Base-by-base conservation (phyloP, 2,113 vertebrate genomes). In the Elgaria multicarinata region DNA sequence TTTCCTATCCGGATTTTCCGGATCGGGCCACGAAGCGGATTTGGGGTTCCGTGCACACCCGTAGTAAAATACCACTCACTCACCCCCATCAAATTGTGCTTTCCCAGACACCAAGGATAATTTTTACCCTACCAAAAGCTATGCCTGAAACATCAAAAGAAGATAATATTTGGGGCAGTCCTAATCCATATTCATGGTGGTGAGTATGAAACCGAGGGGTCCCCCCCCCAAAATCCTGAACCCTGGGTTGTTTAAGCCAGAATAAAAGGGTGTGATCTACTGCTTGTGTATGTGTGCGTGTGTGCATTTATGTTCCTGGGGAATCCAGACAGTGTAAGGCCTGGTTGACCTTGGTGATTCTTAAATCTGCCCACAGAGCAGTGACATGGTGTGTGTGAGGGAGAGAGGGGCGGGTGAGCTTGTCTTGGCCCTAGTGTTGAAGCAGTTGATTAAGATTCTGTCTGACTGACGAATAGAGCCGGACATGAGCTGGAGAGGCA, bases 391-490 rank as follows among this genome's bases (percentile, higher is more conserved):
- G 24, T 44, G 55, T 77, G 72, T 10, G 39, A 46, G 36, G 3
- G 36, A 31, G 8, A 50, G 80, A 24, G 67, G 42, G 26, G 33
- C n/a, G 12, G 22, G 3, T 2, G 8, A 67, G 24, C 20, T 53
- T 10, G 44, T 74, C 44, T 14, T 22, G 58, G 44, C 18, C 58
- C 46, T 84, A 28, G 33, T 20, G 46, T 58, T 55, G 88, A 89
- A 77, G 82, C 2, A n/a, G n/a, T 50, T 89, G 88, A 89, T 89
- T 89, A 89, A 89, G 82, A 89, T 89, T 89, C 88, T 69, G 88
- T 78, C 82, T 55, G 64, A 44, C 74, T 85, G 88, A 78, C 46
- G 28, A n/a, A 89, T 89, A 72, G 62, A 78, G 72, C 88, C 26
- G 88, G 82, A 84, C 82, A 85, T 3, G 26, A 78, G 82, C 44